Evolutionary conservation across 2,888 invertebrate species (phyloP), one percentile per base, ranked within the genome.

Genomic region (Pollenia amentaria): DNA sequence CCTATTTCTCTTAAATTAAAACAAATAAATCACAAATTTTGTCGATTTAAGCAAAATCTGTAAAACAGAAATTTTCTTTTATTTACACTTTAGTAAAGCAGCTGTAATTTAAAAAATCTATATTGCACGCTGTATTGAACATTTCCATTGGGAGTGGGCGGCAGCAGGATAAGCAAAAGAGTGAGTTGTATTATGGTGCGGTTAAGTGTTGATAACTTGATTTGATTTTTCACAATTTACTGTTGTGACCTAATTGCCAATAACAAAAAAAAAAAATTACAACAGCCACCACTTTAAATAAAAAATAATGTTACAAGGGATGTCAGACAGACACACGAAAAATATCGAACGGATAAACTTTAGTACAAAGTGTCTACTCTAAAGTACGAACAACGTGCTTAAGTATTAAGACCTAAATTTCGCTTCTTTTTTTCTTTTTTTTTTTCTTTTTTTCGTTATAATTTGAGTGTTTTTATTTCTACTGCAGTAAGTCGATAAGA

Each of bases 231-330:
- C 21, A 51, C 42, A 78, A 83, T 78, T 72, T 78, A 73, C 72
- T 78, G 40, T 48, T 72, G 44, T 84, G 76, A 84, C 77, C 77
- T 73, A 77, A 62, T 84, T 84, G 65, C 62, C 77, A 72, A 77
- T 80, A 82, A 75, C 57, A 57, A 53, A 87, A 76, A 64, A 48
- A n/a, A 53, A 46, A 53, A 21, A 53, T 65, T 72, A 21, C 44
- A 77, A 40, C 55, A 18, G 67, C 44, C 65, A 40, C 1, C 16
- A 38, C 16, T 46, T 44, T n/a, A 29, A 53, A 55, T 1, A 42
- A 53, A 16, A 46, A 48, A 16, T n/a, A 72, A 40, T 40, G 51
- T 42, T 69, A 7, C 38, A 62, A 65, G 46, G 40, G 57, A 18
- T 44, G 18, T 2, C 64, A 64, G 18, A 29, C 21, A 72, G 21